Conservation (phyloP, 1,140 invertebrate genomes). For the Tetranychus cinnabarinus region DNA sequence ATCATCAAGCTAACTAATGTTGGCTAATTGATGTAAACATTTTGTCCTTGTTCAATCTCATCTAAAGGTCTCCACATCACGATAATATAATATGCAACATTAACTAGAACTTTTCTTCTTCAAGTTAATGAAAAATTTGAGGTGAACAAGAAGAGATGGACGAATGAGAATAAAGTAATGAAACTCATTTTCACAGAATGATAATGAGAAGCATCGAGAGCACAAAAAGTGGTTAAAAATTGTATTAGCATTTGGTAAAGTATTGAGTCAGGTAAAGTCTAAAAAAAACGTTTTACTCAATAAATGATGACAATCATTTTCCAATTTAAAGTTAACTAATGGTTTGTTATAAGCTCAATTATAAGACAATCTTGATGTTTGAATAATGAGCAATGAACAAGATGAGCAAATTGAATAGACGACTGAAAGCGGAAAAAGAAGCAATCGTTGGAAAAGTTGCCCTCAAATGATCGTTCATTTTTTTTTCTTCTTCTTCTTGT, state of each 20-base stretch:
- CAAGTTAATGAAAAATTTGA: not conserved
- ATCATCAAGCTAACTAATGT: not conserved
- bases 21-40: not conserved
- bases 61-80: not conserved
- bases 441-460: too few species aligned
- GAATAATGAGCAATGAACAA: too few species aligned
- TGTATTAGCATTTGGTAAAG: not conserved
- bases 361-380: too few species aligned
- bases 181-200: not conserved
- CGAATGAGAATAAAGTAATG: not conserved
- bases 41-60: not conserved
- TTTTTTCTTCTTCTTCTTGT: not conserved
- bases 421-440: too few species aligned
- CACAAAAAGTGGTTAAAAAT: not conserved
- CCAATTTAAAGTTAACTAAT: not conserved
- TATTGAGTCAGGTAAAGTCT: not conserved
- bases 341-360: too few species aligned
- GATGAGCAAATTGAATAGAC: too few species aligned
- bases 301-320: not conserved
- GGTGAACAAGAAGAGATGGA: not conserved
- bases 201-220: not conserved
- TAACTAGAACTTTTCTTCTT: not conserved
- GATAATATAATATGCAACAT: not conserved
- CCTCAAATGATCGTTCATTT: not conserved
- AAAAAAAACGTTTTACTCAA: not conserved